phyloP scores from a whole-genome alignment of 1,140 invertebrate species.

The Plutomurus gul region DNA sequence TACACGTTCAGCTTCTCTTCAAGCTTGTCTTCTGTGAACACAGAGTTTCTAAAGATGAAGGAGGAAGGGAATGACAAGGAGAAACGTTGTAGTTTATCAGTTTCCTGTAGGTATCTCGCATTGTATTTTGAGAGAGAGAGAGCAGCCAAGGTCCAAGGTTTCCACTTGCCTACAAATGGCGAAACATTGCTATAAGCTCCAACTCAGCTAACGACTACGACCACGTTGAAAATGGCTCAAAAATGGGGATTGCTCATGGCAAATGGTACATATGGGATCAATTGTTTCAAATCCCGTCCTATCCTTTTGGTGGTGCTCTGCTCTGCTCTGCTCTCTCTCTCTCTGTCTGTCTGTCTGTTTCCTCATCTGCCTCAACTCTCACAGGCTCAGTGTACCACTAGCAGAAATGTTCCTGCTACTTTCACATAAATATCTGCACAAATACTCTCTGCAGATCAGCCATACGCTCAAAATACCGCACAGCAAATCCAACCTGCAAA shows the following conservation, averaged over 20 bases:
- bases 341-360: no score
- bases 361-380: no score
- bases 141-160: neutral
- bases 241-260: conserved; percentile 33
- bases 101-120: neutral
- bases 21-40: no score
- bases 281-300: conserved; percentile 1
- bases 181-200: neutral
- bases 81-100: neutral
- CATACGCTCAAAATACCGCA: neutral
- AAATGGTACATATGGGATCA: conserved; percentile 31
- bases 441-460: neutral
- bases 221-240: conserved; percentile 1
- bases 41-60: neutral
- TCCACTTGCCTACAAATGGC: neutral
- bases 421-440: neutral
- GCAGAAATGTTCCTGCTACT: neutral
- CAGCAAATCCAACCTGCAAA: no score
- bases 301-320: neutral
- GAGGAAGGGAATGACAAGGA: neutral
- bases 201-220: neutral
- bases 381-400: no score
- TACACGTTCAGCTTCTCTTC: no score
- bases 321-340: neutral
- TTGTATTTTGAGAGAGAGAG: no score